A percentile compares a stretch with the other conserved stretches of the same genome.
phyloP scores from a whole-genome alignment of 2,797 vertebrate genomes.

The Garrulus glandarius region DNA sequence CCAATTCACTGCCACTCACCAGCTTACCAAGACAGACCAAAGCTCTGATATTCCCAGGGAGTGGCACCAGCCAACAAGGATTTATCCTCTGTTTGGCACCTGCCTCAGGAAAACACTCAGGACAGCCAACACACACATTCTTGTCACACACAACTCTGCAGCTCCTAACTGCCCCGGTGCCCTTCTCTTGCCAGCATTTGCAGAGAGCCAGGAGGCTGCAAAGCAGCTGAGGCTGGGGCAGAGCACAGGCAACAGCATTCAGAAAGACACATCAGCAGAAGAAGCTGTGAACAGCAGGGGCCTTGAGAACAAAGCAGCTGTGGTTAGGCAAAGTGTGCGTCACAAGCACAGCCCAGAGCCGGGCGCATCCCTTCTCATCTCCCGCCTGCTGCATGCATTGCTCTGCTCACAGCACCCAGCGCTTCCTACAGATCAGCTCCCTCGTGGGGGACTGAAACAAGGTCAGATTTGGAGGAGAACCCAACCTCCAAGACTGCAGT shows the following conservation, averaged over 20 bases:
- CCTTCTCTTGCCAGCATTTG: not conserved
- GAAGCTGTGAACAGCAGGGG: not conserved
- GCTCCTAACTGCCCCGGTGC: not conserved
- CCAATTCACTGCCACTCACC: not conserved
- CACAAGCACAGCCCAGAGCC: not conserved
- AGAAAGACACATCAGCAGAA: not conserved
- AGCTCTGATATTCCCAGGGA: not conserved
- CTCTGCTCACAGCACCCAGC: not conserved
- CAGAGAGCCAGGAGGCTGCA: not conserved
- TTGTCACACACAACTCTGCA: not conserved
- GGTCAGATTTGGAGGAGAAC: not conserved
- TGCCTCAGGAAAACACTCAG: not conserved
- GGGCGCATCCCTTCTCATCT: rapidly evolving
- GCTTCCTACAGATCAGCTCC: not conserved
- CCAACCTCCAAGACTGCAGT: not conserved
- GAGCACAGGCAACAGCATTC: not conserved
- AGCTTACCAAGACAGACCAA: not conserved
- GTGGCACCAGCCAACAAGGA: not conserved
- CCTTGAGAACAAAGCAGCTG: not conserved
- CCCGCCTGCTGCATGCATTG: rapidly evolving
- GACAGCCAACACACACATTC: not conserved
- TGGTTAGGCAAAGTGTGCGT: not conserved
- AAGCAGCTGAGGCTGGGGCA: not conserved
- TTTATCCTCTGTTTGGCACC: not conserved
- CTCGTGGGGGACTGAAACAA: not conserved